Evolutionary conservation across 2,888 invertebrate genomes (phyloP).

Genomic region (Tenthredo amoena): DNA sequence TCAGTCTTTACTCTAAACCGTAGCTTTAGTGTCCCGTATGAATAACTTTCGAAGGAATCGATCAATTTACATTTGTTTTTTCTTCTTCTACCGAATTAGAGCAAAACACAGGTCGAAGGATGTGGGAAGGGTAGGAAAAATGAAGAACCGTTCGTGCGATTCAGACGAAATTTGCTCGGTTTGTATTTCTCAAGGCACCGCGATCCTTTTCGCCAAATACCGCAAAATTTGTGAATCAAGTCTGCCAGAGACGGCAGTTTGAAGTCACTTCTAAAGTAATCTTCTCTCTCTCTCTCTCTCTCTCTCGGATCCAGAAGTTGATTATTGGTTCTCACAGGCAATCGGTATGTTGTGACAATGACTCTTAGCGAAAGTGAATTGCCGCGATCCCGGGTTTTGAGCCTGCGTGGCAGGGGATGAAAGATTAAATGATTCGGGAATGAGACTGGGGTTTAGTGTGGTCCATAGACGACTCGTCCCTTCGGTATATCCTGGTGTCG

Average conservation of each 20-base stretch:
- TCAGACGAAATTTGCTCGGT: no score
- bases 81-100: background rate
- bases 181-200: no score
- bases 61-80: no score
- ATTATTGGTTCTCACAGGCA: constrained; percentile 55
- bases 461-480: constrained; percentile 29
- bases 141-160: no score
- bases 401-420: constrained; percentile 17
- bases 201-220: no score
- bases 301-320: background rate
- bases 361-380: constrained; percentile 62
- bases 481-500: constrained; percentile 32
- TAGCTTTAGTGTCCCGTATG: background rate
- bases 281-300: background rate
- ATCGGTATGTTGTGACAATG: constrained; percentile 62
- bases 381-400: constrained; percentile 57
- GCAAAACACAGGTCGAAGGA: background rate
- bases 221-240: no score
- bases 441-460: constrained; percentile 35
- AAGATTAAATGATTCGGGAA: constrained; percentile 54
- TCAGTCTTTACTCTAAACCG: background rate
- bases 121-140: background rate
- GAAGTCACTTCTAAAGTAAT: background rate
- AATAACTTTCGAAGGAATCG: background rate
- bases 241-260: no score